Conservation (phyloP, 2,888 invertebrate genomes). For the Napeogenes sylphis region DNA sequence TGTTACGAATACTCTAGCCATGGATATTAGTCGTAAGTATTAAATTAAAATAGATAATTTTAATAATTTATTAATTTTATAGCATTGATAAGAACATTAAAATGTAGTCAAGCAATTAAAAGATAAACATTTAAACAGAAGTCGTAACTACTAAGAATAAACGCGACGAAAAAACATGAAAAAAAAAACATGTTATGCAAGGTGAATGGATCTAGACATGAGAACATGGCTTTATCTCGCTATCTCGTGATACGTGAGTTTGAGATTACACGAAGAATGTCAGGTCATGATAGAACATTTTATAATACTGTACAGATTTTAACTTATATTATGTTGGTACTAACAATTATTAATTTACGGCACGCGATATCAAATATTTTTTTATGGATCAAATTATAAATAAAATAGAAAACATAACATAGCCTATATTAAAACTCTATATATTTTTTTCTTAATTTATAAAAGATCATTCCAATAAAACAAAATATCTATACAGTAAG, state of each 20-base stretch:
- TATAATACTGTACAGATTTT: too few relatives aligned
- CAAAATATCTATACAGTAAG: too few relatives aligned
- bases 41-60: constrained; percentile 4
- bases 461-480: too few relatives aligned
- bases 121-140: neutral
- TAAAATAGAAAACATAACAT: too few relatives aligned
- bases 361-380: too few relatives aligned
- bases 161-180: constrained; percentile 15
- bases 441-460: too few relatives aligned
- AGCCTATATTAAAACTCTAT: too few relatives aligned
- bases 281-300: neutral
- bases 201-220: constrained; percentile 22
- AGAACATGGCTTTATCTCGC: constrained; percentile 21
- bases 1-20: constrained; percentile 63
- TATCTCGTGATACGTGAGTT: constrained; percentile 26
- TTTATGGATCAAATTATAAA: too few relatives aligned
- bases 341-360: too few relatives aligned
- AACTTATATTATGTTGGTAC: too few relatives aligned
- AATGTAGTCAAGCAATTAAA: neutral
- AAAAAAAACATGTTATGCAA: constrained; percentile 23
- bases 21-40: constrained; percentile 71
- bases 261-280: neutral
- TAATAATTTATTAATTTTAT: neutral
- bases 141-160: too few relatives aligned
- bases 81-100: neutral